Evolutionary conservation across 2,113 vertebrate genomes (phyloP).

Genomic region (Glareola pratincola): DNA sequence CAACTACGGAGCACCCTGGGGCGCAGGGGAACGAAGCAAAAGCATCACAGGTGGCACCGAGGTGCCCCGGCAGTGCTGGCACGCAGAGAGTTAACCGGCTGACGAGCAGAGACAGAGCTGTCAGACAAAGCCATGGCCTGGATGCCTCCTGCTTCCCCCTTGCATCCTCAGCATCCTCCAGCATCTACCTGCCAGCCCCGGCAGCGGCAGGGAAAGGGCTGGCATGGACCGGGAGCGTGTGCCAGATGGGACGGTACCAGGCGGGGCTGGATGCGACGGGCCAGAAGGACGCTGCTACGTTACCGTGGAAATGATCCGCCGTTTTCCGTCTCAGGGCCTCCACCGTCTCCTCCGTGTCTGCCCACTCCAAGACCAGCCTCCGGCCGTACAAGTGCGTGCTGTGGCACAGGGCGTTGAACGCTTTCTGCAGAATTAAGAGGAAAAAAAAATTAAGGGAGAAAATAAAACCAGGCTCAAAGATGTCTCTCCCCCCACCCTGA

Average conservation of each 20-base stretch:
- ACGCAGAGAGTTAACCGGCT: accelerated
- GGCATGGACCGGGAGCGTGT: accelerated
- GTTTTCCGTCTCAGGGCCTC: constrained; percentile 89
- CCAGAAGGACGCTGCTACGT: neutral
- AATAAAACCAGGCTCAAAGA: neutral
- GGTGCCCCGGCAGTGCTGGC: neutral
- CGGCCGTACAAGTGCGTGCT: constrained; percentile 96
- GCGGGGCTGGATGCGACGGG: accelerated
- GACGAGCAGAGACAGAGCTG: neutral
- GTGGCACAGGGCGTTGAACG: constrained; percentile 91
- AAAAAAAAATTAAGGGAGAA: neutral
- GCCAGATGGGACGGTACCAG: neutral
- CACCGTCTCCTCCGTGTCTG: constrained; percentile 86
- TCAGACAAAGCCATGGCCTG: neutral
- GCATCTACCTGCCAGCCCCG: neutral
- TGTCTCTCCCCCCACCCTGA: neutral
- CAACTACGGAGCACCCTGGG: accelerated
- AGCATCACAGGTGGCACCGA: accelerated
- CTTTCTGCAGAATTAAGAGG: constrained; percentile 77
- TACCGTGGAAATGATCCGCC: constrained; percentile 90
- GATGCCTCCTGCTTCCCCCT: neutral
- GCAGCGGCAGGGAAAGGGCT: neutral
- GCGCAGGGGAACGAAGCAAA: neutral
- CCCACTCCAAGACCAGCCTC: constrained; percentile 95
- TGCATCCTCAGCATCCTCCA: neutral